Evolutionary conservation across 2,113 vertebrate genomes (phyloP).

Genomic region (Heterochromis multidens): DNA sequence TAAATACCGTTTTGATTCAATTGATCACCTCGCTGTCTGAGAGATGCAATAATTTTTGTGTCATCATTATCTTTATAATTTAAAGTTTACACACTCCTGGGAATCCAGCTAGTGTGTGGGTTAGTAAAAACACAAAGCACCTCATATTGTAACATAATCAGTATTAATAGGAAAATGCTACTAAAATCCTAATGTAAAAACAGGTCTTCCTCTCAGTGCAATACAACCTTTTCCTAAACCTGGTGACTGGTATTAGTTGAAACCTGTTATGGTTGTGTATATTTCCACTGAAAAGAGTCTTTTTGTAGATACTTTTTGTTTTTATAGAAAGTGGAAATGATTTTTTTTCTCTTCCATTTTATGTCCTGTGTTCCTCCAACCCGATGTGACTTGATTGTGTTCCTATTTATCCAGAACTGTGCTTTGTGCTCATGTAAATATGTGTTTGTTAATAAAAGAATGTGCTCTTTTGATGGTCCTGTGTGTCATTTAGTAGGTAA

Average conservation of each 20-base stretch:
- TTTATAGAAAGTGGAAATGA: slow-evolving; percentile 36
- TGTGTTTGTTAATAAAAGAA: slow-evolving; percentile 72
- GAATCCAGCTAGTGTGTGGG: not conserved
- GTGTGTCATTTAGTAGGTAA: not conserved
- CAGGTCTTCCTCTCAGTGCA: slow-evolving; percentile 61
- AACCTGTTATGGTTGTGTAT: slow-evolving; percentile 16
- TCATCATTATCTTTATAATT: not conserved
- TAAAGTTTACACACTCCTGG: not conserved
- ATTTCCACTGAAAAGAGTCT: slow-evolving; percentile 32
- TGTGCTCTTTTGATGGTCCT: slow-evolving; percentile 56
- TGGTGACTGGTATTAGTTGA: slow-evolving; percentile 25
- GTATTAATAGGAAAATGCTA: slow-evolving; percentile 35
- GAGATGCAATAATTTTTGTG: slow-evolving; percentile 23
- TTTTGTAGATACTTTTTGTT: slow-evolving; percentile 49
- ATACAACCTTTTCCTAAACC: slow-evolving; percentile 33
- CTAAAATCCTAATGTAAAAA: slow-evolving; percentile 27
- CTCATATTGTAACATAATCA: slow-evolving; percentile 47
- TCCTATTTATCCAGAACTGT: slow-evolving; percentile 61
- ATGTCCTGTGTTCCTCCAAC: slow-evolving; percentile 17
- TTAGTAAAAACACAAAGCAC: slow-evolving; percentile 16
- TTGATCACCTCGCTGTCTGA: not conserved
- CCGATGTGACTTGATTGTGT: slow-evolving; percentile 48
- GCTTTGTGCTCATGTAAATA: slow-evolving; percentile 77
- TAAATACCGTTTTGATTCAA: not conserved
- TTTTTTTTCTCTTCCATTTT: slow-evolving; percentile 22